Base-by-base conservation (phyloP, 2,888 invertebrate species). In the Ptilodon capucinus region DNA sequence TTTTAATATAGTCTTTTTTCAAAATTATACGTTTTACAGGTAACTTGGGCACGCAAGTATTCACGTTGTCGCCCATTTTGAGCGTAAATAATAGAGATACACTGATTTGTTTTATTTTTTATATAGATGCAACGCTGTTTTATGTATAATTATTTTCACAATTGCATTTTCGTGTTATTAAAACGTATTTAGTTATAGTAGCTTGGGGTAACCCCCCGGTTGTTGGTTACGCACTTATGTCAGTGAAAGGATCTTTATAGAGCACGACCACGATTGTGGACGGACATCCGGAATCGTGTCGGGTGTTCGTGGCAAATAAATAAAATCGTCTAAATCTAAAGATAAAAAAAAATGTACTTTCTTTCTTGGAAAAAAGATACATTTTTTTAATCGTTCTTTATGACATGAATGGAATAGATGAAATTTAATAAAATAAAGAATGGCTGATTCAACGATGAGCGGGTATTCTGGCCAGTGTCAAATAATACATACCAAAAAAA, bases 21-120 rank as follows among this genome's bases (percentile, higher is more conserved):
- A 48, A 17, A 32, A 68, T 8, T 9, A 59, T 47, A 1, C 42
- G 65, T 16, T 42, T 64, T 5, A 28, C 28, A 1, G 28, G 28
- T 28, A 28, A 28, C 5, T 28, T 28, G 4, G 11, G 11, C 28
- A n/a, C 28, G n/a, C n/a, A n/a, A n/a, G n/a, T n/a, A n/a, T 34
- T 34, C 34, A 34, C 34, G 14, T 16, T 16, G 0, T 34, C 17
- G 11, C 17, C 17, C 28, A 34, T 34, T 34, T 34, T 14, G 34
- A 34, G 9, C 34, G 16, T 0, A 16, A 34, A 9, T 34, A 16
- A 16, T 11, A 28, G n/a, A 7, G 11, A 7, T n/a, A n/a, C n/a
- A n/a, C n/a, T n/a, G n/a, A n/a, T n/a, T n/a, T n/a, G n/a, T 8
- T 11, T n/a, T n/a, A n/a, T 28, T 4, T 11, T 28, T n/a, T 11